Evolutionary conservation across 2,797 vertebrate species (phyloP), one percentile per base, ranked within the genome.

Genomic region (Eulemur albifrons): DNA sequence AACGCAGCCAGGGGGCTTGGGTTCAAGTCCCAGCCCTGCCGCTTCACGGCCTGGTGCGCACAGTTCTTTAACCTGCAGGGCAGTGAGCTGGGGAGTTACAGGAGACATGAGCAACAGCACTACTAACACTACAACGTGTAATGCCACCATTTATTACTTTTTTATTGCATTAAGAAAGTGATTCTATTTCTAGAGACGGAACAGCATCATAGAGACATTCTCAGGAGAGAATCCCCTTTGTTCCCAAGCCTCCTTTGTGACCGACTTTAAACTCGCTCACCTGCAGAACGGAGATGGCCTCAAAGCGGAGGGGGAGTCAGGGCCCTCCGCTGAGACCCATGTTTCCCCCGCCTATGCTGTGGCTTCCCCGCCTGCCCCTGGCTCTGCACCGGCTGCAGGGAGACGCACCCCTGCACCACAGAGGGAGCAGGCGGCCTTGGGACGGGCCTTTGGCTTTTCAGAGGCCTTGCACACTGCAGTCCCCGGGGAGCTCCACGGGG

Each of bases 151-250:
- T 35, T 32, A 57, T 27, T 35, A 30, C 38, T 75, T 40, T 77
- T 52, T 52, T 59, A 82, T 63, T 82, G 61, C 6, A 8, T 65
- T 69, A 70, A 81, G 88, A 96, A 95, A 77, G 65, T 5, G 61
- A 50, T 85, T 83, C 92, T 73, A 57, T 88, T 92, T 88, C 96
- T 79, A 82, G 85, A 93, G 54, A 88, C 70, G 59, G 72, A 45
- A 92, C 20, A 73, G 87, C 67, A 84, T n/a, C 76, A 27, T 27
- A 5, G 40, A 67, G 48, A 73, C 38, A 5, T 61, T 67, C 94
- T 40, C 10, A 45, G 86, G 73, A 70, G 27, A 93, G 84, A 59
- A 67, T 5, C 7, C 67, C 54, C 61, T 84, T 63, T 48, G 72
- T n/a, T 75, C 54, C 25, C 21, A 17, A 40, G 87, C 30, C 89